Evolutionary conservation across 2,113 vertebrate species (phyloP).

Genomic region (Hippocampus abdominalis): DNA sequence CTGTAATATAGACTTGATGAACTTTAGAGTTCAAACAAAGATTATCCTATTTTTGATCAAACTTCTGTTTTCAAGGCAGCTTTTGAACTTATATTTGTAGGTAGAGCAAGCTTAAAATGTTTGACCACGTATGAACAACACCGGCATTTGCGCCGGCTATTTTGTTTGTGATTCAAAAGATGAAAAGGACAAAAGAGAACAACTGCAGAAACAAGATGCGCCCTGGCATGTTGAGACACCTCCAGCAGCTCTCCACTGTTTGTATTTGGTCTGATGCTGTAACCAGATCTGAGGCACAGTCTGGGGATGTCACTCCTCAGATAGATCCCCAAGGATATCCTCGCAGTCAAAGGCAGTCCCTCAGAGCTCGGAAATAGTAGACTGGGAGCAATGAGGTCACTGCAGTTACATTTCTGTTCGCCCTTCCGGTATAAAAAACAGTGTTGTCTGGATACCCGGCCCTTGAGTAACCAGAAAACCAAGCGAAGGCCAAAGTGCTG

Average conservation of each 20-base stretch:
- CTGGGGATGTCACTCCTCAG: conserved; percentile 36
- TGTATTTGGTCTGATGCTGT: conserved; percentile 61
- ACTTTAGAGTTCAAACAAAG: too few relatives aligned
- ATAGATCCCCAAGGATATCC: conserved; percentile 17
- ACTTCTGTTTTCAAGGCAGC: too few relatives aligned
- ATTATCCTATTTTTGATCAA: too few relatives aligned
- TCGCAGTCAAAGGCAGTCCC: conserved; percentile 10
- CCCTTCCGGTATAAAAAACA: conserved; percentile 11
- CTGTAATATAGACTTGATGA: too few relatives aligned
- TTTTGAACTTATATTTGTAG: too few relatives aligned
- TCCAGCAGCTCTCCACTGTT: conserved; percentile 43
- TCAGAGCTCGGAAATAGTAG: background rate
- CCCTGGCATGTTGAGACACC: conserved; percentile 44
- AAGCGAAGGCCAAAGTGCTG: conserved; percentile 61
- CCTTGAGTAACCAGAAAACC: conserved; percentile 26
- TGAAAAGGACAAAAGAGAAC: conserved; percentile 15
- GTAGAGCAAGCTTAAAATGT: too few relatives aligned
- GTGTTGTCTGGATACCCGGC: conserved; percentile 31
- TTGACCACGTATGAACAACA: background rate
- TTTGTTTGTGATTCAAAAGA: conserved; percentile 12
- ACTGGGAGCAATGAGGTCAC: conserved; percentile 6
- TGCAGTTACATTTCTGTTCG: conserved; percentile 19
- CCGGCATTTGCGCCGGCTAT: background rate
- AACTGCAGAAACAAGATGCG: conserved; percentile 15
- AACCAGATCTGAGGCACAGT: conserved; percentile 44